Percentiles rank a stretch among this genome's conserved stretches.
Evolutionary conservation across 2,113 vertebrate species (phyloP).

Genomic region (Pongo abelii): DNA sequence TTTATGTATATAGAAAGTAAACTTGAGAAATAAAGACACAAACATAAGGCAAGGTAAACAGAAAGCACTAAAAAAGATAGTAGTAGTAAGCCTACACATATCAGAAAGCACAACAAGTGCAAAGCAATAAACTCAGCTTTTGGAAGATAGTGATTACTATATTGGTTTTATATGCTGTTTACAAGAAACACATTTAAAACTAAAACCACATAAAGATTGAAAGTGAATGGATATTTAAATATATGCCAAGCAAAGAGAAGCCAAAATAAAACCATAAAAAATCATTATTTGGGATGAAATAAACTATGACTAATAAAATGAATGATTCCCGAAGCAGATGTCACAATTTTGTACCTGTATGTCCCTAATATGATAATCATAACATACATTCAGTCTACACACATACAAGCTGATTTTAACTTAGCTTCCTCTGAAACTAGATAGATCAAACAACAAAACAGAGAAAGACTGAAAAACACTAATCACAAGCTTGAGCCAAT

Average conservation of each 20-base stretch:
- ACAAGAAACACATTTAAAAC: neutral
- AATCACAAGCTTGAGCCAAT: neutral
- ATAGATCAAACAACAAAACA: conserved; percentile 12
- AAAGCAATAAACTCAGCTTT: neutral
- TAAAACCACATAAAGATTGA: neutral
- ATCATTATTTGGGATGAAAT: neutral
- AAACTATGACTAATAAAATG: neutral
- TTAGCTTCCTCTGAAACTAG: neutral
- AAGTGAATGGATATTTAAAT: neutral
- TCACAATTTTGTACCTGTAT: neutral
- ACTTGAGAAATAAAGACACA: neutral
- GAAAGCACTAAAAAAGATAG: neutral
- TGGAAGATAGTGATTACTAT: neutral
- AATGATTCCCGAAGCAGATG: neutral
- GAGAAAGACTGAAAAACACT: neutral
- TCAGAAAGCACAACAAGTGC: neutral
- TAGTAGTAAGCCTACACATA: neutral
- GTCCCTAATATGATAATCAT: neutral
- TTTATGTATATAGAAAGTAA: neutral
- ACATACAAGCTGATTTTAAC: neutral
- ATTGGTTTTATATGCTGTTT: neutral
- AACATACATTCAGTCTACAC: neutral
- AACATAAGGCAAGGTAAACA: conserved; percentile 20
- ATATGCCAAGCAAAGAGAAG: neutral
- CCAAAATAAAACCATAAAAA: neutral